A percentile compares a stretch with the other conserved stretches of the same genome.
Evolutionary conservation across 2,797 vertebrate species (phyloP).

Genomic region (Pagetopsis macropterus): DNA sequence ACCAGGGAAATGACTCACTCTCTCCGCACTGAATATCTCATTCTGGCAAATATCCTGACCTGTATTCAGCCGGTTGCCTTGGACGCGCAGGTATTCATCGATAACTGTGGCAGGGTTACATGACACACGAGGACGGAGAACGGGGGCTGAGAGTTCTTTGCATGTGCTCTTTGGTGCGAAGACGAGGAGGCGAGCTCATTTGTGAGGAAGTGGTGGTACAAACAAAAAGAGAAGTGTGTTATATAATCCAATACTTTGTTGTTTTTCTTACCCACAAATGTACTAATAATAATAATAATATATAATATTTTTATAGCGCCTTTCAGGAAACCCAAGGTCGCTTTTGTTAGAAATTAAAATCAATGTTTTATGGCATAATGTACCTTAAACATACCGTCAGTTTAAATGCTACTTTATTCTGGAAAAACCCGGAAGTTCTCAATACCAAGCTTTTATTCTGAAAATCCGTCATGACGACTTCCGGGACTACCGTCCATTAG

Average conservation of each 20-base stretch:
- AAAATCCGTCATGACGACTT: too few relatives aligned
- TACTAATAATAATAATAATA: background rate
- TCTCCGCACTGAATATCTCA: constrained; percentile 34
- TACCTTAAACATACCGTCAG: too few relatives aligned
- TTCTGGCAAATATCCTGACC: constrained; percentile 55
- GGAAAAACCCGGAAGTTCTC: too few relatives aligned
- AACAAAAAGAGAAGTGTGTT: constrained; percentile 51
- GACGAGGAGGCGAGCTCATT: constrained; percentile 55
- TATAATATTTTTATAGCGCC: too few relatives aligned
- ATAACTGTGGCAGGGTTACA: constrained; percentile 43
- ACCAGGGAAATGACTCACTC: constrained; percentile 60
- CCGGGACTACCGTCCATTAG: too few relatives aligned
- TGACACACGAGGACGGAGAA: constrained; percentile 50
- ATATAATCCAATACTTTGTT: constrained; percentile 50
- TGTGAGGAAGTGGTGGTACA: constrained; percentile 47
- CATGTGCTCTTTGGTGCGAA: constrained; percentile 41
- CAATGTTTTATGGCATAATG: too few relatives aligned
- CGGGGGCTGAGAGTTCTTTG: constrained; percentile 23
- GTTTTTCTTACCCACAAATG: constrained; percentile 50
- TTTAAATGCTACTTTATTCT: too few relatives aligned
- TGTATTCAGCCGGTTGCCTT: constrained; percentile 47
- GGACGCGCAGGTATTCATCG: constrained; percentile 55
- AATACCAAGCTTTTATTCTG: too few relatives aligned
- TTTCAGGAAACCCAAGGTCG: too few relatives aligned
- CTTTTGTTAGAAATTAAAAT: too few relatives aligned